phyloP scores from a whole-genome alignment of 2,113 vertebrate genomes.

The Notothenia rossii region DNA sequence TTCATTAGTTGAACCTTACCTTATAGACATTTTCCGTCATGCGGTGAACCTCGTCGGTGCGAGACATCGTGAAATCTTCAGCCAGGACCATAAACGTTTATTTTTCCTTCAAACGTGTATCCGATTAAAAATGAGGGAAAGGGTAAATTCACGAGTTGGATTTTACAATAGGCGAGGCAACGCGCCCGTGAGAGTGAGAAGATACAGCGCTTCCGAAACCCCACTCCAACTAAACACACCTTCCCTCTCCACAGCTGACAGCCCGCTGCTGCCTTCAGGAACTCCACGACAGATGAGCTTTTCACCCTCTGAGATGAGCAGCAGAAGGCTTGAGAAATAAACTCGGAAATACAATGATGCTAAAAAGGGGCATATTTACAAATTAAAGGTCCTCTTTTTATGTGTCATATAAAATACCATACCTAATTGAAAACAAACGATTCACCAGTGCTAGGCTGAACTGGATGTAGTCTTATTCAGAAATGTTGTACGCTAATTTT shows the following conservation, averaged over 20 bases:
- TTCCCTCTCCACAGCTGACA: slow-evolving; percentile 64
- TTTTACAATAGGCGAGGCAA: slow-evolving; percentile 28
- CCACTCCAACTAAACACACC: slow-evolving; percentile 77
- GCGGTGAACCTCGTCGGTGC: slow-evolving; percentile 96
- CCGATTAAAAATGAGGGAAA: slow-evolving; percentile 50
- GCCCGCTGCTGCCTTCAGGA: slow-evolving; percentile 62
- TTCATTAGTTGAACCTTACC: slow-evolving; percentile 82
- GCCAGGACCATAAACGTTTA: slow-evolving; percentile 85
- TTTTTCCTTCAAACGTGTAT: slow-evolving; percentile 70
- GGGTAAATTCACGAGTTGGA: slow-evolving; percentile 1
- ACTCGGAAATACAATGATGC: not conserved
- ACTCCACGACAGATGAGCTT: not conserved
- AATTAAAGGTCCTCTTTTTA: not conserved
- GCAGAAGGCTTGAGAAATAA: not conserved
- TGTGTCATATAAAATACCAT: not conserved
- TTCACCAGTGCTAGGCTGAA: not conserved
- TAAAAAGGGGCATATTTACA: not conserved
- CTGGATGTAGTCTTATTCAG: not conserved
- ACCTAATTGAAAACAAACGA: not conserved
- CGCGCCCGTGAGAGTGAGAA: slow-evolving; percentile 27
- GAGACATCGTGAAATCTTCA: slow-evolving; percentile 90
- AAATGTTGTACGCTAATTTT: not conserved
- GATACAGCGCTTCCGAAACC: slow-evolving; percentile 61
- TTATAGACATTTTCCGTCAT: slow-evolving; percentile 98
- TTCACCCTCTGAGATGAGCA: not conserved